Evolutionary conservation across 2,113 vertebrate species (phyloP).

Genomic region (Hystrix brachyura): DNA sequence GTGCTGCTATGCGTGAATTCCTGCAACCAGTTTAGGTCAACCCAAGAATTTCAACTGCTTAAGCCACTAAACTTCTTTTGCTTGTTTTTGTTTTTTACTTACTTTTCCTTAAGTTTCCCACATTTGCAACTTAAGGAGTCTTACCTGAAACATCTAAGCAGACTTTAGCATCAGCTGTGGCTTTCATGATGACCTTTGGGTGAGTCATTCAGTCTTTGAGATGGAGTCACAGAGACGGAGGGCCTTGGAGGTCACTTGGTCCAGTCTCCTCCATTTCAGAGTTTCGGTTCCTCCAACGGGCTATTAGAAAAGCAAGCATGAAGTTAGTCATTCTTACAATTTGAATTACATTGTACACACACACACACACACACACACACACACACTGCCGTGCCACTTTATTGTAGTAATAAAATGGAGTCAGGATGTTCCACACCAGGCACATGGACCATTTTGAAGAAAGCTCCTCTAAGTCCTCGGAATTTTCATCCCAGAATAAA

Average conservation of each 20-base stretch:
- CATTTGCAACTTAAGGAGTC: not conserved
- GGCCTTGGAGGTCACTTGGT: not conserved
- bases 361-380: not conserved
- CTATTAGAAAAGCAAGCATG: not conserved
- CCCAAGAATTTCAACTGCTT: not conserved
- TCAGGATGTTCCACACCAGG: not conserved
- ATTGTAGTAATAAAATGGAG: conserved; percentile 8
- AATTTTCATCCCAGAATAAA: conserved; percentile 36
- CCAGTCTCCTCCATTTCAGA: not conserved
- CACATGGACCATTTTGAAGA: not conserved
- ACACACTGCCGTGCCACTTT: not conserved
- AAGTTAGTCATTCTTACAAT: not conserved
- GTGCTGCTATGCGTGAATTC: not conserved
- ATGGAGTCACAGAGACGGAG: not conserved
- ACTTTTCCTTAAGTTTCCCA: not conserved
- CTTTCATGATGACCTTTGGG: not conserved
- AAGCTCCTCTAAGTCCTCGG: conserved; percentile 35
- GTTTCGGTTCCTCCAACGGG: not conserved
- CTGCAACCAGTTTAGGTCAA: not conserved
- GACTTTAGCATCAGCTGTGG: not conserved
- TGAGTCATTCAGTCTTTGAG: not conserved
- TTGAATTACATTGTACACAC: not conserved
- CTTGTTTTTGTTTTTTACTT: conserved; percentile 24
- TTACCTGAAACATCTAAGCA: not conserved
- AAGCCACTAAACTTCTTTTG: not conserved